phyloP scores from a whole-genome alignment of 2,797 vertebrate species.

The Euthynnus affinis region DNA sequence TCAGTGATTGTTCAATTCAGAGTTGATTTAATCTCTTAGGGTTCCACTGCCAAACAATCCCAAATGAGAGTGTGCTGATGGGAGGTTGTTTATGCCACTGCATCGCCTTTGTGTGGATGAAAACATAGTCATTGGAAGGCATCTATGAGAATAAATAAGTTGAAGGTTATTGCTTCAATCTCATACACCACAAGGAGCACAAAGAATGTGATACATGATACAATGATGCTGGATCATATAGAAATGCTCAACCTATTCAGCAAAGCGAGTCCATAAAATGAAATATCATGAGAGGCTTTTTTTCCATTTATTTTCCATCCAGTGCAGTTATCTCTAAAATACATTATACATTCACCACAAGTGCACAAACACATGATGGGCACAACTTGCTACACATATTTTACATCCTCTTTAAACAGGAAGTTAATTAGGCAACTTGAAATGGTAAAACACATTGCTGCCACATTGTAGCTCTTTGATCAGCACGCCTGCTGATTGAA shows the following conservation, averaged over 20 bases:
- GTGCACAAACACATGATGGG: conserved; percentile 52
- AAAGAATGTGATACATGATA: conserved; percentile 19
- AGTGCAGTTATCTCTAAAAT: conserved; percentile 40
- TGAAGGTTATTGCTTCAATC: conserved; percentile 58
- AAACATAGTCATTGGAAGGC: conserved; percentile 7
- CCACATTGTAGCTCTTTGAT: conserved; percentile 73
- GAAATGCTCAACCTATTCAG: conserved; percentile 16
- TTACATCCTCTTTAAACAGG: conserved; percentile 72
- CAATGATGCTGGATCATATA: conserved; percentile 11
- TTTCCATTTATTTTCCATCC: conserved; percentile 38
- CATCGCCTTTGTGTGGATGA: conserved; percentile 17
- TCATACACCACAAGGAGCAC: conserved; percentile 24
- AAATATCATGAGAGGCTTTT: conserved; percentile 22
- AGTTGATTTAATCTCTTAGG: not conserved
- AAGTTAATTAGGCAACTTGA: conserved; percentile 74
- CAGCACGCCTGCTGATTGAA: conserved; percentile 76
- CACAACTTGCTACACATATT: conserved; percentile 68
- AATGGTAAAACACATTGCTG: conserved; percentile 66
- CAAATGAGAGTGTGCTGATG: not conserved
- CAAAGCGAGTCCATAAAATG: conserved; percentile 25
- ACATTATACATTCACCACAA: conserved; percentile 64
- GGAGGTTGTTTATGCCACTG: conserved; percentile 12
- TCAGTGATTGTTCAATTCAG: not conserved
- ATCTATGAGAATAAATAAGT: conserved; percentile 17
- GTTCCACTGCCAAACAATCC: not conserved